Evolutionary conservation across 2,888 invertebrate genomes (phyloP).

Genomic region (Perizoma flavofasciatum): DNA sequence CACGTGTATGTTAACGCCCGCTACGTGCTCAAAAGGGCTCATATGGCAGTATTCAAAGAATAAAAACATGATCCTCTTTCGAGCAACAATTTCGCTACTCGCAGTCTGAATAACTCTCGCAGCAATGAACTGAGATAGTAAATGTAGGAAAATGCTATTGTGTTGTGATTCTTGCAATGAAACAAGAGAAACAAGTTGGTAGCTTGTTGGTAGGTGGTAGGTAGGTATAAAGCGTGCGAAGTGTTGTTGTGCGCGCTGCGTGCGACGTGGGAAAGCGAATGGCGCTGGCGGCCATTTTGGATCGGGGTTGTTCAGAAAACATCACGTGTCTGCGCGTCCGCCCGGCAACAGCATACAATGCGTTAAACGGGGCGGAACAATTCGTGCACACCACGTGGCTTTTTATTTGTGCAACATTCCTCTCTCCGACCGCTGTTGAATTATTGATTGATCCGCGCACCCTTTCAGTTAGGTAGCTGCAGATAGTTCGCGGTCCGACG

Average conservation of each 20-base stretch:
- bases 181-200: slow-evolving; percentile 62
- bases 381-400: slow-evolving; percentile 75
- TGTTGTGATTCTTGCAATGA: slow-evolving; percentile 55
- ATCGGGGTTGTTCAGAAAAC: slow-evolving; percentile 70
- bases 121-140: slow-evolving; percentile 15
- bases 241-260: slow-evolving; percentile 56
- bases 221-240: slow-evolving; percentile 59
- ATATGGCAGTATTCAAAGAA: slow-evolving; percentile 12
- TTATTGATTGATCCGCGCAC: slow-evolving; percentile 59
- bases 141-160: slow-evolving; percentile 56
- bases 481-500: slow-evolving; percentile 28
- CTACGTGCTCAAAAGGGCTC: slow-evolving; percentile 36
- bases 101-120: not conserved
- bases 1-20: slow-evolving; percentile 58
- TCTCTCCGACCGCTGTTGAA: slow-evolving; percentile 50
- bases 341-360: slow-evolving; percentile 72
- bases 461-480: slow-evolving; percentile 37
- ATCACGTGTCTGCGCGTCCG: slow-evolving; percentile 78
- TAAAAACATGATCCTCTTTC: slow-evolving; percentile 4
- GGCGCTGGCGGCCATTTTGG: slow-evolving; percentile 77
- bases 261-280: slow-evolving; percentile 81
- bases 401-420: slow-evolving; percentile 77
- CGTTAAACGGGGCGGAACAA: slow-evolving; percentile 77
- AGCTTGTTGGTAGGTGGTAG: too few relatives aligned
- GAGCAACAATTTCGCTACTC: slow-evolving; percentile 6